Conservation (phyloP, 1,140 invertebrate genomes). For the Meloidogyne chitwoodi region DNA sequence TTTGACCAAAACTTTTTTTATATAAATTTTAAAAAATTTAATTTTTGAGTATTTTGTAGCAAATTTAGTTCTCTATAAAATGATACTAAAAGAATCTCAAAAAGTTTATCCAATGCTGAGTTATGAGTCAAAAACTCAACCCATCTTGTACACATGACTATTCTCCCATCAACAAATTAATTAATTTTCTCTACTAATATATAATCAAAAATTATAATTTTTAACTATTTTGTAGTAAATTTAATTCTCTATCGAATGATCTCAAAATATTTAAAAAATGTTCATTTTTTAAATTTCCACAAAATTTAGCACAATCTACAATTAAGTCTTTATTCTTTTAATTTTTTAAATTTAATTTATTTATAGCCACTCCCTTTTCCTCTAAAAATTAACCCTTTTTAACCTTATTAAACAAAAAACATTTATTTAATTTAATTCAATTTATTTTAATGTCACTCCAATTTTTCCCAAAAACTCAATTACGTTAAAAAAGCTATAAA, state of each 20-base stretch:
- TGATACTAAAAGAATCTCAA: no score
- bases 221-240: no score
- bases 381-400: background rate
- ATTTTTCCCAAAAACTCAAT: background rate
- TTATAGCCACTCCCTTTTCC: background rate
- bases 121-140: no score
- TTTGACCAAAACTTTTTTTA: background rate
- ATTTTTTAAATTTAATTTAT: background rate
- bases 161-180: no score
- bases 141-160: no score
- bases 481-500: background rate
- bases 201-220: background rate
- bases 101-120: no score
- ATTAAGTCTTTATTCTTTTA: no score
- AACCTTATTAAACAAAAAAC: background rate
- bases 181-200: no score
- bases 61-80: no score
- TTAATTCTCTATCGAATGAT: no score
- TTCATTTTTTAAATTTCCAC: background rate
- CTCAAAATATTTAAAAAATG: background rate
- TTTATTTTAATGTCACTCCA: background rate
- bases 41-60: no score
- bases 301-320: background rate
- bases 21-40: background rate
- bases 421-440: no score